phyloP scores from a whole-genome alignment of 2,888 invertebrate species.

The Buathra laborator region DNA sequence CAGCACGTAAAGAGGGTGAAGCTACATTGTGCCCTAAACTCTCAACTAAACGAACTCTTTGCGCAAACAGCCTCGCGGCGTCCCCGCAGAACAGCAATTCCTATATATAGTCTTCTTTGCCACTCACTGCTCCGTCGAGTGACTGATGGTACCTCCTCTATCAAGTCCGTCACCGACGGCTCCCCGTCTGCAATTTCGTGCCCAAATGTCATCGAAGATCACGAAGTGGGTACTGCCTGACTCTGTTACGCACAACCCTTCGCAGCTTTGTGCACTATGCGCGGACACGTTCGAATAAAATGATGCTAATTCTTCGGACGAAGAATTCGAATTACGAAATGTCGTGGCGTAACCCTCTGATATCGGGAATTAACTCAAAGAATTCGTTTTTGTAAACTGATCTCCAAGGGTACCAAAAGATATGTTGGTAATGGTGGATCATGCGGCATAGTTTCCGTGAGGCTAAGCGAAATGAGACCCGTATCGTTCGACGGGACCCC shows the following conservation, averaged over 20 bases:
- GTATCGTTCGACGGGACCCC: slow-evolving; percentile 49
- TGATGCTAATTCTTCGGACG: slow-evolving; percentile 65
- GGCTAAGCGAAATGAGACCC: slow-evolving; percentile 44
- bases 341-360: background rate
- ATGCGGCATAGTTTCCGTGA: slow-evolving; percentile 2
- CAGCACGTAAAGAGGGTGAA: slow-evolving; percentile 30
- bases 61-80: slow-evolving; percentile 73
- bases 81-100: slow-evolving; percentile 67
- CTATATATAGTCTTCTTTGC: slow-evolving; percentile 71
- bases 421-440: slow-evolving; percentile 7
- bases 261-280: slow-evolving; percentile 46
- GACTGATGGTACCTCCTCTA: slow-evolving; percentile 83
- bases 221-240: slow-evolving; percentile 20
- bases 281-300: slow-evolving; percentile 63
- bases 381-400: slow-evolving; percentile 6
- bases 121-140: slow-evolving; percentile 63
- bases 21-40: background rate
- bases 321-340: slow-evolving; percentile 33
- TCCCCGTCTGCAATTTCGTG: slow-evolving; percentile 71
- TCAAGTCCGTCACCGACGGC: slow-evolving; percentile 74
- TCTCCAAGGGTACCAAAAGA: background rate
- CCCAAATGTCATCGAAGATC: slow-evolving; percentile 72
- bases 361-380: background rate
- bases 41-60: slow-evolving; percentile 76
- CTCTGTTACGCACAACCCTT: slow-evolving; percentile 25